phyloP scores from a whole-genome alignment of 2,113 vertebrate genomes.

The Corapipo altera region DNA sequence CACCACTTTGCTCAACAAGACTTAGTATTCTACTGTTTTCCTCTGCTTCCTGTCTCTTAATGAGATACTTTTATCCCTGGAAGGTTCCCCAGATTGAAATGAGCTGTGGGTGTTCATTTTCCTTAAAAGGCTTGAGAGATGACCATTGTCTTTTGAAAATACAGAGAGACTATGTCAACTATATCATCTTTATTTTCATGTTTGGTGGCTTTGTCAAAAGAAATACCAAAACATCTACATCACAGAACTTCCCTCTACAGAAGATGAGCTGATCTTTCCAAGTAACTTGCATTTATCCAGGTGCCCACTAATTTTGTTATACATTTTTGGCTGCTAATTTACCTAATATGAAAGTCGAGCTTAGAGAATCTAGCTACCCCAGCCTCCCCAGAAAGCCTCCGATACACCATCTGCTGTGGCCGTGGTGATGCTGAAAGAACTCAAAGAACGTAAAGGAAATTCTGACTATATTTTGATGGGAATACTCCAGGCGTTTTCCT shows the following conservation, averaged over 20 bases:
- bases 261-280: background rate
- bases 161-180: background rate
- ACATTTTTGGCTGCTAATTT: background rate
- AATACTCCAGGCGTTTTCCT: background rate
- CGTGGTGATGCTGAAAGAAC: background rate
- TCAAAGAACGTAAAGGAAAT: background rate
- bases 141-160: background rate
- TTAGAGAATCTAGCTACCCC: background rate
- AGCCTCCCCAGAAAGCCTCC: background rate
- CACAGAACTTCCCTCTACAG: background rate
- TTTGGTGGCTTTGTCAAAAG: background rate
- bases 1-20: background rate
- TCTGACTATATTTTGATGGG: background rate
- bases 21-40: background rate
- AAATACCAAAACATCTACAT: background rate
- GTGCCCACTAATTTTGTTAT: background rate
- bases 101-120: background rate
- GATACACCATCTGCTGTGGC: background rate
- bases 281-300: background rate
- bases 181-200: background rate
- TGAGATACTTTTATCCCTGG: background rate
- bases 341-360: background rate
- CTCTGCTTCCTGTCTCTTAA: background rate
- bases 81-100: background rate
- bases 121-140: background rate